Percentiles rank a stretch among this genome's conserved stretches.
Evolutionary conservation across 1,140 invertebrate species (phyloP).

Genomic region (Ditylenchus dipsaci): DNA sequence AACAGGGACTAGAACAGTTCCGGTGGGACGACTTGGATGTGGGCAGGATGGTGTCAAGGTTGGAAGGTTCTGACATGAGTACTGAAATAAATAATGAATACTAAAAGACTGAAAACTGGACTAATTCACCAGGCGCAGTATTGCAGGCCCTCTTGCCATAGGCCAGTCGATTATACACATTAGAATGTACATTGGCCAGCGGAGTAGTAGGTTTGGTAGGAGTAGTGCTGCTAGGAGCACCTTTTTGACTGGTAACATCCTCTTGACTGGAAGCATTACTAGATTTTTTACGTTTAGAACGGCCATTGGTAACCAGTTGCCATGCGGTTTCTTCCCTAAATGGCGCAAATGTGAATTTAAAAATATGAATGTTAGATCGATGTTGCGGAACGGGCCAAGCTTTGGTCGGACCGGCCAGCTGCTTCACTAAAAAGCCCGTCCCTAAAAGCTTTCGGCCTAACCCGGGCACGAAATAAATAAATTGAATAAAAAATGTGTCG

Average conservation of each 20-base stretch:
- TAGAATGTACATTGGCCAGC: no score
- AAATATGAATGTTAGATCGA: no score
- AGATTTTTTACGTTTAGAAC: neutral
- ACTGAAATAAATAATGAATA: neutral
- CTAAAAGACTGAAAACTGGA: neutral
- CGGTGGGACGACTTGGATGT: neutral
- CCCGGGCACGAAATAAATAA: no score
- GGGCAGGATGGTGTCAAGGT: neutral
- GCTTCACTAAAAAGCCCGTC: no score
- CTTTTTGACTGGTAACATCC: neutral
- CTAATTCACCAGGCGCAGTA: no score
- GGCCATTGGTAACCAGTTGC: neutral
- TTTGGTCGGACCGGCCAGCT: no score
- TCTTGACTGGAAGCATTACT: neutral
- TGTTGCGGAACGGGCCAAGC: no score
- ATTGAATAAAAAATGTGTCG: no score
- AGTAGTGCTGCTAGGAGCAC: neutral
- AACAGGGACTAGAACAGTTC: constrained; percentile 4
- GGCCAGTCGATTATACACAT: no score
- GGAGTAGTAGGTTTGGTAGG: neutral
- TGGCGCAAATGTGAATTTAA: neutral
- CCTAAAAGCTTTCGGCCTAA: no score
- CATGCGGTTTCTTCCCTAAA: neutral
- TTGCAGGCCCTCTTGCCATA: no score
- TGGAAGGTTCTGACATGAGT: neutral